These are phyloP conservation scores for Pristionchus fissidentatus DNA, from an alignment of 2,888 invertebrate genomes.

Conservation along the genomic window DNA sequence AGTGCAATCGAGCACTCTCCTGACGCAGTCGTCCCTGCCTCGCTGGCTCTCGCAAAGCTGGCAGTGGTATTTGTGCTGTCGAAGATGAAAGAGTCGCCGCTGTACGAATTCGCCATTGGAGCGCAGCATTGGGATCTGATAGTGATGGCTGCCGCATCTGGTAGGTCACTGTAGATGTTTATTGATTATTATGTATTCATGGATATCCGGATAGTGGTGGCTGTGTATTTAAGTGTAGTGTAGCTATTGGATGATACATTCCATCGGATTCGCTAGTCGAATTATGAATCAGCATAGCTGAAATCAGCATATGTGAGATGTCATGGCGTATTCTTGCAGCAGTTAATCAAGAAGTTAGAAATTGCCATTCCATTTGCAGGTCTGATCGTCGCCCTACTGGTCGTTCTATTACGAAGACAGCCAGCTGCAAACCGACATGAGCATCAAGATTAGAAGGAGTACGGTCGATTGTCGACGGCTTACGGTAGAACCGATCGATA, in stretches of 20 bases:
- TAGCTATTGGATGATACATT: no score
- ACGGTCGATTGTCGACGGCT: background rate
- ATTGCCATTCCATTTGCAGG: background rate
- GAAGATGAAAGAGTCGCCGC: slow-evolving; percentile 41
- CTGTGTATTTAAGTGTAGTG: no score
- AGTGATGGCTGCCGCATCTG: background rate
- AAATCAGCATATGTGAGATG: no score
- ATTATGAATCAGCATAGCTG: no score
- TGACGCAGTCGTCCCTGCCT: slow-evolving; percentile 94
- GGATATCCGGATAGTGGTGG: background rate
- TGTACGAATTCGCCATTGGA: background rate
- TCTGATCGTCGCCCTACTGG: background rate
- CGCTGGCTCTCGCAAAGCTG: slow-evolving; percentile 89
- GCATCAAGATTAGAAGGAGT: slow-evolving; percentile 25
- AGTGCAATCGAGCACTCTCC: slow-evolving; percentile 91
- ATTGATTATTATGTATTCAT: background rate
- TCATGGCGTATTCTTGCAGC: no score
- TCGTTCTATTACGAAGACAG: background rate
- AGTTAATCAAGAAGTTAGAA: no score
- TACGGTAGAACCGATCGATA: background rate
- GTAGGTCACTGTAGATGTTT: slow-evolving; percentile 1
- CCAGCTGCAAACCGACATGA: background rate
- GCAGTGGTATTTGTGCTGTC: background rate
- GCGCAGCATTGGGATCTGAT: background rate
- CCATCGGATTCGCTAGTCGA: no score